Base-by-base conservation (phyloP, 2,797 vertebrate species). In the Oryzias dopingdopingensis region DNA sequence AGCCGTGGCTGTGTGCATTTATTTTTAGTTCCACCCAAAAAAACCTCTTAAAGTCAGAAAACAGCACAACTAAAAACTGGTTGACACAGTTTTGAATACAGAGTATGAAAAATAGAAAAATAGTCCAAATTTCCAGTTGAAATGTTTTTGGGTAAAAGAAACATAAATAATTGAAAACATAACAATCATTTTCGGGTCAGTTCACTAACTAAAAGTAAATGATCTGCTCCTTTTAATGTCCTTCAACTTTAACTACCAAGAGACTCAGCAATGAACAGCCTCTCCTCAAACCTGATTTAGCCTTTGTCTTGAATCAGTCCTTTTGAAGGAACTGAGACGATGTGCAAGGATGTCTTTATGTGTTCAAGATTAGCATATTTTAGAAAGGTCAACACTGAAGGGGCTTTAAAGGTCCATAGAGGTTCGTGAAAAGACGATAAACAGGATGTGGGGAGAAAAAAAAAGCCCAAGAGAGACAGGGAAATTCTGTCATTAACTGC, bases 281-380 rank as follows among this genome's bases (percentile, higher is more conserved):
- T 76, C 47, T 69, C 67, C 46, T 78, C 79, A 73, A 44, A 26
- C 56, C 60, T 82, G 44, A 60, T 6, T 54, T 51, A 23, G 40
- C 72, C 56, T 80, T 86, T 79, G 66, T 84, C 70, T 59, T 50
- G 14, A 65, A 58, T 62, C 59, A 64, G 56, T 51, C 49, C 54
- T 16, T 67, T 62, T 63, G 56, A 69, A 23, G 43, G 46, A 50
- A 61, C 50, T 44, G 55, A 68, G 61, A 70, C 29, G 13, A 78
- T 67, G 73, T 53, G 75, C 75, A 77, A 76, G 64, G 60, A 60
- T 17, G 62, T 62, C 74, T 73, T 76, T 82, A 76, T 82, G 72
- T 49, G 65, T 76, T 62, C 66, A 15, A 42, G 69, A 81, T 82
- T 77, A 62, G 63, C 79, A 81, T 72, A 67, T 70, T 77, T 69